Percentiles rank a stretch among this genome's conserved stretches.
Evolutionary conservation across 2,888 invertebrate genomes (phyloP).

Genomic region (Hydriomena furcata): DNA sequence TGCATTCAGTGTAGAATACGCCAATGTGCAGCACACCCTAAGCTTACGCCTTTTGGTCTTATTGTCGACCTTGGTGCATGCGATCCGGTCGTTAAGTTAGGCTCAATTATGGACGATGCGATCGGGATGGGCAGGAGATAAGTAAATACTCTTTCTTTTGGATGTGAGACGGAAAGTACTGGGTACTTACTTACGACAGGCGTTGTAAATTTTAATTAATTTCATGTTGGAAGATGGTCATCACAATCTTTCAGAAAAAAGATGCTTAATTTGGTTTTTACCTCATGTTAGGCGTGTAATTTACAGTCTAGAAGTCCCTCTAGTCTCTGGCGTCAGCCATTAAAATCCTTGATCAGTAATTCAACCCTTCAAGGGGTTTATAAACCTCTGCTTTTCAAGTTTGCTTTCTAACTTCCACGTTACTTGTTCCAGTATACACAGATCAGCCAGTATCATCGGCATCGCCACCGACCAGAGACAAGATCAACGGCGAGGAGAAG

Average conservation of each 20-base stretch:
- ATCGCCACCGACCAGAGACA: conserved; percentile 91
- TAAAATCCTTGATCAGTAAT: too few relatives aligned
- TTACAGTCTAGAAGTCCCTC: too few relatives aligned
- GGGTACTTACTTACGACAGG: conserved; percentile 23
- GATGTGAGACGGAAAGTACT: conserved; percentile 20
- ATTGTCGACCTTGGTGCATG: conserved; percentile 60
- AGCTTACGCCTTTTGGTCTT: conserved; percentile 42
- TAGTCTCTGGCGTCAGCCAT: too few relatives aligned
- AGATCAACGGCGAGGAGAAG: conserved; percentile 90
- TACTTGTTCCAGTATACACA: conserved; percentile 79
- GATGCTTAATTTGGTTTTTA: conserved; percentile 4
- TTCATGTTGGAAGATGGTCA: conserved; percentile 3
- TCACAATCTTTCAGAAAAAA: conserved; percentile 11
- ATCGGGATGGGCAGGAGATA: conserved; percentile 29
- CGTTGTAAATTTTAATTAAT: conserved; percentile 25
- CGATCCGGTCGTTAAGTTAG: conserved; percentile 50
- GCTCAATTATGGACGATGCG: conserved; percentile 40
- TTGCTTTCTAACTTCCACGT: background rate
- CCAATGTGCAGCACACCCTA: conserved; percentile 12
- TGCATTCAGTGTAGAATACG: too few relatives aligned
- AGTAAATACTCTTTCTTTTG: conserved; percentile 21
- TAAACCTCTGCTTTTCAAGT: too few relatives aligned
- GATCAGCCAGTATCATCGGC: conserved; percentile 90
- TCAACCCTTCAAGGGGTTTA: too few relatives aligned
- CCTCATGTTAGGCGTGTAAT: too few relatives aligned